Evolutionary conservation across 2,888 invertebrate genomes (phyloP).

Genomic region (Serripes groenlandicus): DNA sequence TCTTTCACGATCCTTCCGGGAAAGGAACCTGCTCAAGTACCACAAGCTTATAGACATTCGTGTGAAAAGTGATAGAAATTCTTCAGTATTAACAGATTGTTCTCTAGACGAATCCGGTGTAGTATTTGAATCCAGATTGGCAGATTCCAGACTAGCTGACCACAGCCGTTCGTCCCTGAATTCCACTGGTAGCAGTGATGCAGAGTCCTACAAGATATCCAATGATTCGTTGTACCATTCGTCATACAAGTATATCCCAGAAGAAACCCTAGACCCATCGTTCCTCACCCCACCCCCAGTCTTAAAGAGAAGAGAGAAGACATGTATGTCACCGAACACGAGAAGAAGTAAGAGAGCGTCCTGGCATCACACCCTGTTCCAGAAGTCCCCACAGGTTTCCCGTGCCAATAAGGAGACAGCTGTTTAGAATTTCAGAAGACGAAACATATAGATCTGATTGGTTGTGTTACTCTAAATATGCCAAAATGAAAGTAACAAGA

Average conservation of each 20-base stretch:
- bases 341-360: constrained; percentile 68
- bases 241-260: constrained; percentile 51
- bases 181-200: constrained; percentile 30
- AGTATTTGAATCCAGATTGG: constrained; percentile 28
- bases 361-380: constrained; percentile 73
- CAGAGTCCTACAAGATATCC: constrained; percentile 67
- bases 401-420: constrained; percentile 67
- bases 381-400: constrained; percentile 64
- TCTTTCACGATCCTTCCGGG: constrained; percentile 61
- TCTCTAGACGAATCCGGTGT: constrained; percentile 44
- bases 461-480: neutral
- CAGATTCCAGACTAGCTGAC: constrained; percentile 48
- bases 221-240: constrained; percentile 65
- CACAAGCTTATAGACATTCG: constrained; percentile 56
- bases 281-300: constrained; percentile 61
- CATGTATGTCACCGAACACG: constrained; percentile 63
- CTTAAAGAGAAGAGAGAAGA: constrained; percentile 42
- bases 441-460: neutral
- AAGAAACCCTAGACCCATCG: constrained; percentile 53
- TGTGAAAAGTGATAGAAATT: constrained; percentile 47
- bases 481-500: no score
- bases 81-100: constrained; percentile 39
- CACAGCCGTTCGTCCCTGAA: constrained; percentile 34
- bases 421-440: constrained; percentile 26
- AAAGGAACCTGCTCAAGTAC: constrained; percentile 61